Evolutionary conservation across 2,888 invertebrate genomes (phyloP), one percentile per base, ranked within the genome.

Genomic region (Gasteruption jaculator): DNA sequence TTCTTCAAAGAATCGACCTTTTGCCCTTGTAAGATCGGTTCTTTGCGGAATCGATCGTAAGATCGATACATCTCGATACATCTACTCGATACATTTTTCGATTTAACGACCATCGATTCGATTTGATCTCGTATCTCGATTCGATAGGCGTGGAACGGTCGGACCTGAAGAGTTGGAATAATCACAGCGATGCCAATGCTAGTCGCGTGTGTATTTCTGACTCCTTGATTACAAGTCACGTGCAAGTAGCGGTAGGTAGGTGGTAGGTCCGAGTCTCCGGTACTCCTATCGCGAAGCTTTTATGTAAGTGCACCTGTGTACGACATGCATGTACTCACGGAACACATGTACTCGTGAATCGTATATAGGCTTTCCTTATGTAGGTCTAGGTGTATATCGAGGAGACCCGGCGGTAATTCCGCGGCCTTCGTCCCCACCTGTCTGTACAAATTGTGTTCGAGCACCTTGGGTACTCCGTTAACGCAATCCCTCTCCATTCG

Each of bases 391-490:
- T 59, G 52, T 46, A 29, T 41, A 16, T 29, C 26, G 50, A 22
- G 48, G 46, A 49, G 53, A 46, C 45, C 31, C 49, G 41, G 53
- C 53, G 56, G 51, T 46, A 52, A 43, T 54, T 45, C 22, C 40
- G 50, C 52, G 62, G 57, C 63, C 64, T 64, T 64, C 63, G 56
- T 61, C 63, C 63, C 63, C 60, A 56, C 63, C 45, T 49, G 45
- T 7, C 20, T 15, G 15, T 34, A 21, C 27, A 32, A 32, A 30
- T 31, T 41, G 38, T n/a, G n/a, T 39, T 45, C 36, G 46, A 46
- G 45, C 38, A 53, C 41, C 48, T 50, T 43, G 42, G 32, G n/a
- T n/a, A n/a, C n/a, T n/a, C n/a, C n/a, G n/a, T n/a, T n/a, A n/a
- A n/a, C n/a, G n/a, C n/a, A n/a, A n/a, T n/a, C n/a, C n/a, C n/a